Conservation (phyloP, 2,113 vertebrate species). For the Motacilla tschutschensis region DNA sequence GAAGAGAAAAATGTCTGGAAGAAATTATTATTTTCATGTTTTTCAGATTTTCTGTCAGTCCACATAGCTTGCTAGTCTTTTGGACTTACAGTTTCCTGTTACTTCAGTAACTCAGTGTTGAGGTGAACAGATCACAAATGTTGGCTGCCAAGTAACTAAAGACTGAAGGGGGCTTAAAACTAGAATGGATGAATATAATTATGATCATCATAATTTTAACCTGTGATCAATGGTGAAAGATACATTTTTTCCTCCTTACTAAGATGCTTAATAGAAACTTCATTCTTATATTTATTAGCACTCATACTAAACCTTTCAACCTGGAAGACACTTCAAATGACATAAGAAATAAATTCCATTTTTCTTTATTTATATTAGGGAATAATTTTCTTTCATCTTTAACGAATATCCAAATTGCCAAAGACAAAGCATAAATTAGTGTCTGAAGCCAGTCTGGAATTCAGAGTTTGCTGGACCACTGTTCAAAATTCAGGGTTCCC, state of each 20-base stretch:
- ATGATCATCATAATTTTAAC: background rate
- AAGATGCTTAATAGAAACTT: background rate
- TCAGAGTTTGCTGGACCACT: background rate
- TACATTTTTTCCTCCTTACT: background rate
- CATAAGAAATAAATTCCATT: background rate
- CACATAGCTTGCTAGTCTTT: background rate
- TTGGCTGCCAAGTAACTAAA: constrained; percentile 6
- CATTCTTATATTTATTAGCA: background rate
- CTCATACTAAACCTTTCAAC: background rate
- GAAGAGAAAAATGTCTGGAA: background rate
- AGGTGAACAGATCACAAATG: background rate
- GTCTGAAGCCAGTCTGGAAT: background rate
- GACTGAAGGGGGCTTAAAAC: constrained; percentile 16
- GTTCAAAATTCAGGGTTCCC: background rate
- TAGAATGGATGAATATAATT: background rate
- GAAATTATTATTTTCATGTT: background rate
- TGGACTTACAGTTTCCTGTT: background rate
- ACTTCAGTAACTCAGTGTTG: background rate
- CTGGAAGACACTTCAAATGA: background rate
- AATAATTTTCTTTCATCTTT: background rate
- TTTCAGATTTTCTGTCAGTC: background rate
- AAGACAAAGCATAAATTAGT: background rate
- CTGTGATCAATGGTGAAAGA: background rate
- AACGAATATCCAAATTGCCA: background rate
- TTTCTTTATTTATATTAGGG: background rate